A percentile compares a stretch with the other conserved stretches of the same genome.
Conservation (phyloP, 1,140 invertebrate species). For the Magallana angulata region DNA sequence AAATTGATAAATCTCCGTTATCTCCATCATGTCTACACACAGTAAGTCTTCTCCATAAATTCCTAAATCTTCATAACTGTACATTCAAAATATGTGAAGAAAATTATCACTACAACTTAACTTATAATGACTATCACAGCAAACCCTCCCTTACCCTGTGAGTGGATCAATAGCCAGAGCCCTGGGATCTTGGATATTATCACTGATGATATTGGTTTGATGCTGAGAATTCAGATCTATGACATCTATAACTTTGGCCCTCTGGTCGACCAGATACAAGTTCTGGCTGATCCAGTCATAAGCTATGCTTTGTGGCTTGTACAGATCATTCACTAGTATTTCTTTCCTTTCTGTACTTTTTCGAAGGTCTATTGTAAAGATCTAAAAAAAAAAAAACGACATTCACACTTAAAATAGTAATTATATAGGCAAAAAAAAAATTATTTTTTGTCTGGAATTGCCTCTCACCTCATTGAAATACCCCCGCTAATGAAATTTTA, state of each 20-base stretch:
- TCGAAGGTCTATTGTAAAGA: slow-evolving; percentile 73
- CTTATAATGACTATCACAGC: no score
- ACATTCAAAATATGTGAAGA: no score
- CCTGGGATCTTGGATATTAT: slow-evolving; percentile 93
- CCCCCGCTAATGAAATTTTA: not conserved
- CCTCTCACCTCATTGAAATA: no score
- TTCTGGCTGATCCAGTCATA: slow-evolving; percentile 99
- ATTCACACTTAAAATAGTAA: not conserved
- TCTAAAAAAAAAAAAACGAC: slow-evolving; percentile 43
- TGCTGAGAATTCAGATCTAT: slow-evolving; percentile 90
- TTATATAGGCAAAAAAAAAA: not conserved
- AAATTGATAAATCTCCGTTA: no score
- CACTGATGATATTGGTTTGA: slow-evolving; percentile 90
- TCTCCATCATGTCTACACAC: no score
- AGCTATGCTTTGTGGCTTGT: slow-evolving; percentile 89
- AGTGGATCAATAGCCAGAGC: slow-evolving; percentile 96
- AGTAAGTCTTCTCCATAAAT: no score
- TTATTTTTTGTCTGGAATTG: not conserved
- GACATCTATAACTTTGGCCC: slow-evolving; percentile 95
- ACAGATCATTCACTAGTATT: slow-evolving; percentile 67
- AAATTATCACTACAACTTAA: no score
- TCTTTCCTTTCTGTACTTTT: slow-evolving; percentile 71
- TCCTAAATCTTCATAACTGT: no score
- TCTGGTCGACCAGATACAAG: slow-evolving; percentile 95
- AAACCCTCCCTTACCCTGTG: slow-evolving; percentile 83